phyloP scores from a whole-genome alignment of 2,888 invertebrate species.

The Melanophora roralis region DNA sequence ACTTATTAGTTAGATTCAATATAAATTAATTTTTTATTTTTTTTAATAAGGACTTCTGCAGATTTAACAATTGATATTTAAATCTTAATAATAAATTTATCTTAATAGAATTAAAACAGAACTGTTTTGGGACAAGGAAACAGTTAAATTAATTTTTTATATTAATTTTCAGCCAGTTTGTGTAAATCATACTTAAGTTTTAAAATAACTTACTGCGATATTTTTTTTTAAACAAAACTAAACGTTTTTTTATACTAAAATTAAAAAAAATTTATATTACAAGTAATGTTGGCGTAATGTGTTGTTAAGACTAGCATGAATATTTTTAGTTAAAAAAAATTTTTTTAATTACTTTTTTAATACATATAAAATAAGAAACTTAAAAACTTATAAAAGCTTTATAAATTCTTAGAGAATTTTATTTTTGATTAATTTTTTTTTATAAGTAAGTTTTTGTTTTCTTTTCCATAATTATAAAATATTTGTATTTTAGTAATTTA shows the following conservation, averaged over 20 bases:
- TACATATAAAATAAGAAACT: no score
- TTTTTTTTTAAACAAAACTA: neutral
- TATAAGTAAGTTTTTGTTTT: no score
- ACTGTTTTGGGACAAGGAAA: neutral
- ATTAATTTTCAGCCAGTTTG: no score
- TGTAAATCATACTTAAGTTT: no score
- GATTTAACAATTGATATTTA: conserved; percentile 27
- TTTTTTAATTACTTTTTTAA: neutral
- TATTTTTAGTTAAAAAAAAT: conserved; percentile 36
- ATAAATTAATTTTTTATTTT: neutral
- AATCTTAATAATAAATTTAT: neutral
- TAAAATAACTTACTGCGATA: no score
- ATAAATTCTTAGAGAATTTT: conserved; percentile 23
- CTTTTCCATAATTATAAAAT: no score
- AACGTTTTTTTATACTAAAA: no score
- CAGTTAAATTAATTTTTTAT: no score
- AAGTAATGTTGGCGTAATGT: no score
- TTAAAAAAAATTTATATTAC: no score
- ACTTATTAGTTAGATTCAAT: neutral
- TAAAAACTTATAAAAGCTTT: conserved; percentile 10
- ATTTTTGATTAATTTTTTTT: conserved; percentile 14
- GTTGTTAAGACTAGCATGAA: no score
- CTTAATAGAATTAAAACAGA: neutral
- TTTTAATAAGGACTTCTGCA: conserved; percentile 21
- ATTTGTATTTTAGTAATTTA: neutral